phyloP scores from a whole-genome alignment of 2,888 invertebrate species.

The Sphecodes monilicornis region DNA sequence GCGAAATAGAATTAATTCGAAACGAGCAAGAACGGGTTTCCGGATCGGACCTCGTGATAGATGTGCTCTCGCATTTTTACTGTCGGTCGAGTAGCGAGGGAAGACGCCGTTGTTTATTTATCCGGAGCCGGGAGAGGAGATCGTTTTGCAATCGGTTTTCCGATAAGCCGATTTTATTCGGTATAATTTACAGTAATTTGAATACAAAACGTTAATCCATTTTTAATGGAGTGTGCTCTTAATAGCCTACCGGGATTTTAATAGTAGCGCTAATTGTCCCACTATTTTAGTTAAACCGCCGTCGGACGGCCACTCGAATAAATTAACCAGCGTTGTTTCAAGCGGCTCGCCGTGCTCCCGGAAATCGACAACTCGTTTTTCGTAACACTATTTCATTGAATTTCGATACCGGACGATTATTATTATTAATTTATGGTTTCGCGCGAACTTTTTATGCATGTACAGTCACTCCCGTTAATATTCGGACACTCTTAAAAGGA shows the following conservation, averaged over 20 bases:
- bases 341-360: neutral
- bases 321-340: conserved; percentile 37
- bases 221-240: conserved; percentile 56
- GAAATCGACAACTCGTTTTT: conserved; percentile 29
- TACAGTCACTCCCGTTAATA: no score
- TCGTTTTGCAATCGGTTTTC: conserved; percentile 44
- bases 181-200: conserved; percentile 56
- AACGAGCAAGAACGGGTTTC: conserved; percentile 2
- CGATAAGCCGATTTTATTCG: conserved; percentile 48
- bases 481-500: no score
- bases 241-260: conserved; percentile 55
- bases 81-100: neutral
- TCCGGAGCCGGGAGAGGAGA: neutral
- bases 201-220: conserved; percentile 56
- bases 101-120: conserved; percentile 47
- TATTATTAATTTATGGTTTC: neutral
- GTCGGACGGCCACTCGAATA: conserved; percentile 13
- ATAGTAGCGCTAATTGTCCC: conserved; percentile 55
- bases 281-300: conserved; percentile 47
- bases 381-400: conserved; percentile 12
- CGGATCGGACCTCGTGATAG: neutral
- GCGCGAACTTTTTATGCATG: neutral
- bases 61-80: conserved; percentile 7
- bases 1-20: conserved; percentile 10
- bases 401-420: conserved; percentile 20